These are phyloP conservation scores for Magallana nippona DNA, from an alignment of 2,888 invertebrate species.

Conservation along the genomic window DNA sequence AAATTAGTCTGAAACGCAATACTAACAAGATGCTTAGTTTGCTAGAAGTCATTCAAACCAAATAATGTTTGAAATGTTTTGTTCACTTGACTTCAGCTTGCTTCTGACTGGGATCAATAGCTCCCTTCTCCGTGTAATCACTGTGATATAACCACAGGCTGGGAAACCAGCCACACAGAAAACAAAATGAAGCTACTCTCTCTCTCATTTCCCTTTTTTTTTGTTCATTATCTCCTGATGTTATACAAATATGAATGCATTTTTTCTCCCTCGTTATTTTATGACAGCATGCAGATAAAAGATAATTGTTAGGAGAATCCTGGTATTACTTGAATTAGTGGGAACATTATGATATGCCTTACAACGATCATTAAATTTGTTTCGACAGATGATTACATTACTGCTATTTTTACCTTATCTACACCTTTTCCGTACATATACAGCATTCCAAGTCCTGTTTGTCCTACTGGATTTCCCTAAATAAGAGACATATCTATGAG, in stretches of 20 bases:
- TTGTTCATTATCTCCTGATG: background rate
- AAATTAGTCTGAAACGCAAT: background rate
- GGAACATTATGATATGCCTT: no score
- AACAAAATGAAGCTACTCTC: slow-evolving; percentile 1
- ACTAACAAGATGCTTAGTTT: slow-evolving; percentile 1
- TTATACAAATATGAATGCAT: slow-evolving; percentile 5
- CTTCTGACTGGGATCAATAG: slow-evolving; percentile 11
- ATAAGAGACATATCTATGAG: slow-evolving; percentile 36
- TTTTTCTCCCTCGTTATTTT: background rate
- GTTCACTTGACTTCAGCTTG: slow-evolving; percentile 5
- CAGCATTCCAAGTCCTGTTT: slow-evolving; percentile 97
- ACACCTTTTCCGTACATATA: slow-evolving; percentile 96
- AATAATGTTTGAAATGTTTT: background rate
- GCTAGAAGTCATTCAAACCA: slow-evolving; percentile 7
- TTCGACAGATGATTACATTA: background rate
- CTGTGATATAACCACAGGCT: background rate
- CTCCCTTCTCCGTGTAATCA: background rate
- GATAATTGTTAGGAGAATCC: background rate
- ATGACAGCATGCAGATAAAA: background rate
- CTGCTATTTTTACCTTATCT: slow-evolving; percentile 83
- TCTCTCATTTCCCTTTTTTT: slow-evolving; percentile 13
- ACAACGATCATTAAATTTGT: background rate
- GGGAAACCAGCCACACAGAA: background rate
- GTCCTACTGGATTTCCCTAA: slow-evolving; percentile 95
- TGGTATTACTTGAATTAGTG: no score